Percentiles rank a stretch among this genome's conserved stretches.
Evolutionary conservation across 2,797 vertebrate species (phyloP).

Genomic region (Poecile montanus): DNA sequence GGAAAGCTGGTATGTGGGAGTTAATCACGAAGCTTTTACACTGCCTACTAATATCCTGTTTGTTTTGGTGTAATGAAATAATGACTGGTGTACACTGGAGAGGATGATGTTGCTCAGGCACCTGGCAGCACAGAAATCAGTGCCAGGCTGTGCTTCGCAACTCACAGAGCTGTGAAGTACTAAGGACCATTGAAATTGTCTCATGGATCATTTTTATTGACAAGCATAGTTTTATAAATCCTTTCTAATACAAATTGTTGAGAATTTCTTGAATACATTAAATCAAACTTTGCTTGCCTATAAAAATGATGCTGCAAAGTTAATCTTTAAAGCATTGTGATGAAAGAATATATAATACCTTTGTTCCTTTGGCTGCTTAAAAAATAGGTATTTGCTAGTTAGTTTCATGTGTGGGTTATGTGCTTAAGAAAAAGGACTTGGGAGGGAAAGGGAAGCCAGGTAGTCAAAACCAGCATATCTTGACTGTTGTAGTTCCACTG

Average conservation of each 20-base stretch:
- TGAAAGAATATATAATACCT: not conserved
- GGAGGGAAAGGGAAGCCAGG: not conserved
- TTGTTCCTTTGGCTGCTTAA: not conserved
- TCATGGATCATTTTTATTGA: not conserved
- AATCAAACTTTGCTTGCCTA: not conserved
- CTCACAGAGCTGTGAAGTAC: not conserved
- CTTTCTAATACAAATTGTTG: not conserved
- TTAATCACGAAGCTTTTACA: constrained; percentile 5
- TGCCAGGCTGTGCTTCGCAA: not conserved
- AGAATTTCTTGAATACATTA: not conserved
- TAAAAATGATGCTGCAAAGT: not conserved
- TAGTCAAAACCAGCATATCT: not conserved
- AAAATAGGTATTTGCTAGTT: not conserved
- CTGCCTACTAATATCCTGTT: not conserved
- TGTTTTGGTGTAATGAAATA: constrained; percentile 23
- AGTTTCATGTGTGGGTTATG: not conserved
- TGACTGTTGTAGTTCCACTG: not conserved
- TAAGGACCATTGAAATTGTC: not conserved
- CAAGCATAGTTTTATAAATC: not conserved
- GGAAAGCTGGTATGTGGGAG: not conserved
- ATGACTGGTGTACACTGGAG: not conserved
- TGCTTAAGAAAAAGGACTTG: not conserved
- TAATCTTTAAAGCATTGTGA: not conserved
- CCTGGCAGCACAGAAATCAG: not conserved
- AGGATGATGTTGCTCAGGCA: not conserved